Percentiles rank a stretch among this genome's conserved stretches.
Evolutionary conservation across 2,888 invertebrate species (phyloP).

Genomic region (Troides oblongomaculatus): DNA sequence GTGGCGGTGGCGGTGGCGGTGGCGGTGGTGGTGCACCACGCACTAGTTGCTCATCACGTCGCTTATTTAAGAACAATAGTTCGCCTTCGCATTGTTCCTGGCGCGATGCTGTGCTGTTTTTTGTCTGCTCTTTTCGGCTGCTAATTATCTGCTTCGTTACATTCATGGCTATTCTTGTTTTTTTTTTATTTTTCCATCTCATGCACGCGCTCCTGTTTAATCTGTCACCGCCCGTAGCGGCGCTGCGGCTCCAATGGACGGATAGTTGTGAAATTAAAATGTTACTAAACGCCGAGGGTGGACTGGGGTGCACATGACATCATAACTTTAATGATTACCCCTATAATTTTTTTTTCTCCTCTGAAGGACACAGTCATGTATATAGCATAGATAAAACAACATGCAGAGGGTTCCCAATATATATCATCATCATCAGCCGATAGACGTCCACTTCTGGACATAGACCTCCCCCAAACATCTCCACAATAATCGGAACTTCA

Average conservation of each 20-base stretch:
- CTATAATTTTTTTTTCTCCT: no score
- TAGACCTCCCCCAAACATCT: no score
- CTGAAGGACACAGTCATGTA: no score
- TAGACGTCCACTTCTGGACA: no score
- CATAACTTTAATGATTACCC: no score
- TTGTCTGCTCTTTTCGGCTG: conserved; percentile 26
- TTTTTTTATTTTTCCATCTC: conserved; percentile 12
- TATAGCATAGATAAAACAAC: no score
- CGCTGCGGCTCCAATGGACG: not conserved
- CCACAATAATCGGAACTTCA: no score
- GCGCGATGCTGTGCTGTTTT: conserved; percentile 9
- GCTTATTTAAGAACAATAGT: conserved; percentile 28
- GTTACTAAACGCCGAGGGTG: no score
- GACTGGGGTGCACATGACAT: no score
- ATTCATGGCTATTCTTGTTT: conserved; percentile 7
- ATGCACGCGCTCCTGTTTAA: conserved; percentile 20
- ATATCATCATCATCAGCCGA: no score
- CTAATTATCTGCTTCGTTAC: conserved; percentile 22
- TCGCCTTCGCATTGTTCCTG: conserved; percentile 25
- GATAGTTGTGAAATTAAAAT: not conserved
- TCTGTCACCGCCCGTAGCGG: conserved; percentile 17
- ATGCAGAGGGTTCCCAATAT: no score
- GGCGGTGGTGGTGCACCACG: conserved; percentile 6
- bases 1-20: not conserved
- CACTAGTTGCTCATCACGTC: conserved; percentile 22